Percentiles rank a stretch among this genome's conserved stretches.
These are phyloP conservation scores for Lithophane socia DNA, from an alignment of 2,888 invertebrate genomes.

Conservation along the genomic window DNA sequence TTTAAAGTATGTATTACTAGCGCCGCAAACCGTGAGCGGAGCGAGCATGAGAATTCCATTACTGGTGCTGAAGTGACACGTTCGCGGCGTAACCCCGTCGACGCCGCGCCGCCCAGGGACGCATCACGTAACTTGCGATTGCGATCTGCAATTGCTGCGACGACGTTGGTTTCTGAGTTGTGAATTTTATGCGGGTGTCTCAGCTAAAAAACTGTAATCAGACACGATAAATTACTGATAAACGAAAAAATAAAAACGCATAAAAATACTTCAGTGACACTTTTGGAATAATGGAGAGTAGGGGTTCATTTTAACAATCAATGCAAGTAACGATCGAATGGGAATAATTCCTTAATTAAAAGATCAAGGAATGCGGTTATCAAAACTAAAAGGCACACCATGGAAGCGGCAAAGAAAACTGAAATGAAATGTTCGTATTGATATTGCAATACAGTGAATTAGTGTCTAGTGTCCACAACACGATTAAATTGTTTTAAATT, in stretches of 20 bases:
- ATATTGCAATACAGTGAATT: not conserved
- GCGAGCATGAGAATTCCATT: conserved; percentile 89
- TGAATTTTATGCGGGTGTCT: not conserved
- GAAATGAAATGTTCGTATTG: too few relatives aligned
- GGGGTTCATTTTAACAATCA: not conserved
- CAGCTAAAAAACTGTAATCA: not conserved
- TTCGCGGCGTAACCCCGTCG: conserved; percentile 72
- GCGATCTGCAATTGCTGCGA: conserved; percentile 36
- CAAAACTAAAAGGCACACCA: not conserved
- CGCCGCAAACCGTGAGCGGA: conserved; percentile 83
- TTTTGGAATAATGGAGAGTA: not conserved
- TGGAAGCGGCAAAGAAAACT: not conserved
- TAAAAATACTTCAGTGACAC: not conserved
- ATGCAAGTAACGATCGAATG: not conserved
- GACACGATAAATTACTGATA: not conserved
- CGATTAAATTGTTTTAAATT: not conserved
- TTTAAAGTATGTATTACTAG: conserved; percentile 88
- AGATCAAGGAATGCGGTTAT: not conserved
- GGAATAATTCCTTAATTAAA: not conserved
- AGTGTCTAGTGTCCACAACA: not conserved
- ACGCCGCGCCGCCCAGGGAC: conserved; percentile 60
- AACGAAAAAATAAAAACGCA: not conserved
- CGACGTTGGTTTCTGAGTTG: not conserved
- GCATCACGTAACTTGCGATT: conserved; percentile 55
- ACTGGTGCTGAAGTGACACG: conserved; percentile 84